Evolutionary conservation across 2,113 vertebrate genomes (phyloP).

Genomic region (Bombycilla garrulus): DNA sequence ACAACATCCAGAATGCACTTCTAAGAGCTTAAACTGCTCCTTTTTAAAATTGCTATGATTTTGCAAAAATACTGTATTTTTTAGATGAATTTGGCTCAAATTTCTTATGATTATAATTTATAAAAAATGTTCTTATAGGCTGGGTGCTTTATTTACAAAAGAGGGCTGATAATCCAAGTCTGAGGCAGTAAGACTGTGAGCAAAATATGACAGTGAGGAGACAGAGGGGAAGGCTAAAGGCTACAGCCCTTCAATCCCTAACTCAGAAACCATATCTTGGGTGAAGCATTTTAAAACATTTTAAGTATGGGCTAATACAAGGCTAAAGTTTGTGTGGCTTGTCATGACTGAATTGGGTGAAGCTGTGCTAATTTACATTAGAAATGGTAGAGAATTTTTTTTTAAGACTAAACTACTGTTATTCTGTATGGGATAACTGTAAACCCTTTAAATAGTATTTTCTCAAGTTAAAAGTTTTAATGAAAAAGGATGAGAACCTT

Average conservation of each 20-base stretch:
- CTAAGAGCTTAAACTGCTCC: not conserved
- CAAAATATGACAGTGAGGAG: not conserved
- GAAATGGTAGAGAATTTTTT: not conserved
- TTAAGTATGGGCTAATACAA: not conserved
- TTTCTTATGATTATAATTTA: not conserved
- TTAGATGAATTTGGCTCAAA: not conserved
- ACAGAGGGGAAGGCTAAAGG: not conserved
- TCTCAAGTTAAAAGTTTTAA: not conserved
- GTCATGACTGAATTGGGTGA: not conserved
- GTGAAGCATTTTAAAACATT: not conserved
- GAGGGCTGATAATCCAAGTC: not conserved
- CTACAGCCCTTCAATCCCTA: not conserved
- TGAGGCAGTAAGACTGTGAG: not conserved
- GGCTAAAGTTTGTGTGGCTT: not conserved
- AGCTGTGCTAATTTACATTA: not conserved
- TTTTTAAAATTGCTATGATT: not conserved
- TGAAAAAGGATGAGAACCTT: not conserved
- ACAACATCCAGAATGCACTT: not conserved
- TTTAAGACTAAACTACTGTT: not conserved
- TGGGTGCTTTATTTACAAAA: not conserved
- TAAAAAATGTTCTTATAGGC: not conserved
- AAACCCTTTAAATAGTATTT: not conserved
- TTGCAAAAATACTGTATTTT: not conserved
- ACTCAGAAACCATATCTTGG: not conserved
- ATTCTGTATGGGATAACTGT: not conserved